Evolutionary conservation across 2,797 vertebrate species (phyloP).

Genomic region (Acomys russatus): DNA sequence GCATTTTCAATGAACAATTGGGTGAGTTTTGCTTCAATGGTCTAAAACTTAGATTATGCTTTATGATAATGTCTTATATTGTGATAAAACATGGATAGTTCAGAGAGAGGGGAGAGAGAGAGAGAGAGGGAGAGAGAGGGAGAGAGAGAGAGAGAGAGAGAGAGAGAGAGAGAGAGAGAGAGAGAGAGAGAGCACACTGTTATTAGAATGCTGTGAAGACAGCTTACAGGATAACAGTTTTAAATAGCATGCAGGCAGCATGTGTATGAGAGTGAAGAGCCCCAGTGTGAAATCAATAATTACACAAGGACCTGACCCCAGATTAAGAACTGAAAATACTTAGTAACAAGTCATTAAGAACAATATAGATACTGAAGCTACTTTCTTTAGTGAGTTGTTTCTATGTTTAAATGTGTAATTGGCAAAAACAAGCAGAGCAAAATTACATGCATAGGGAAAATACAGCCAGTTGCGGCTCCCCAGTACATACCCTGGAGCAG

Average conservation of each 20-base stretch:
- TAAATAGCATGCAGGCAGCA: background rate
- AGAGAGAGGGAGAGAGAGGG: background rate
- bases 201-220: constrained; percentile 26
- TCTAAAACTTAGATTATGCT: background rate
- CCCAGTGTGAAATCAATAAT: constrained; percentile 76
- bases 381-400: constrained; percentile 73
- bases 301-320: constrained; percentile 69
- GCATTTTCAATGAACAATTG: constrained; percentile 23
- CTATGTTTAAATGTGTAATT: constrained; percentile 74
- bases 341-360: constrained; percentile 77
- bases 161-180: constrained; percentile 54
- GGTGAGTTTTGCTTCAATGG: background rate
- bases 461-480: constrained; percentile 18
- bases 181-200: background rate
- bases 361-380: constrained; percentile 66
- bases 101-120: constrained; percentile 1
- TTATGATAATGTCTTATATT: background rate
- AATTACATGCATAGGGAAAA: constrained; percentile 61
- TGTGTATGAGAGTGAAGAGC: constrained; percentile 12
- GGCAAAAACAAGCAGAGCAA: constrained; percentile 71
- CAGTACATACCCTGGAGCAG: background rate
- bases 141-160: constrained; percentile 19
- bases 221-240: constrained; percentile 37
- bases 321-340: constrained; percentile 77
- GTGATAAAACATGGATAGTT: constrained; percentile 19